Evolutionary conservation across 2,888 invertebrate genomes (phyloP), one percentile per base, ranked within the genome.

Genomic region (Nudaria mundana): DNA sequence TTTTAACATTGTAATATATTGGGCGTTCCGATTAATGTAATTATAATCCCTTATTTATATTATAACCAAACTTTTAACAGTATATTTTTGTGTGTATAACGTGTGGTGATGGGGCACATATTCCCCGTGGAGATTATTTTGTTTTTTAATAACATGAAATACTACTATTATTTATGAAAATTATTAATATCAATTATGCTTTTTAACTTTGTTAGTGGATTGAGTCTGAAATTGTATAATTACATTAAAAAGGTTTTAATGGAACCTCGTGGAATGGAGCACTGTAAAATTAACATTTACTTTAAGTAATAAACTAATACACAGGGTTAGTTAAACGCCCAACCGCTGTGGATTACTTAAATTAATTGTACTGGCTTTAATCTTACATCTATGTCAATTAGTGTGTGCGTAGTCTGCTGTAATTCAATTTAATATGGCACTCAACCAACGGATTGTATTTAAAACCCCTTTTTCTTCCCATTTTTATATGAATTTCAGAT

Each of bases 331-430:
- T 52, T 52, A 44, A 31, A 45, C 49, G 39, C 50, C 28, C 14
- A 46, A 55, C 30, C 50, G 43, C 37, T 47, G 50, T 53, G 46
- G 51, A 32, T 51, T 55, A 66, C 57, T 67, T 61, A 60, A 62
- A 66, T 66, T 66, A 68, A 70, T 68, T 63, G 62, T 18, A 10
- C 4, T 20, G 20, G 18, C 20, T 30, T 30, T 31, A n/a, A 22
- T 13, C 26, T 8, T 14, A 28, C 14, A 14, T 28, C 12, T 22
- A 32, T 13, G n/a, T 8, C 16, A 16, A 16, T 18, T 11, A 16
- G 30, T 14, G 11, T 10, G 18, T 30, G 16, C n/a, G 10, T 16
- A 15, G 16, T 11, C 15, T 1, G 30, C 7, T 5, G 11, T 11
- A 18, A 30, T 10, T 3, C 14, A 16, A 18, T 7, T 30, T n/a